Evolutionary conservation across 2,113 vertebrate genomes (phyloP).

Genomic region (Hylia prasina): DNA sequence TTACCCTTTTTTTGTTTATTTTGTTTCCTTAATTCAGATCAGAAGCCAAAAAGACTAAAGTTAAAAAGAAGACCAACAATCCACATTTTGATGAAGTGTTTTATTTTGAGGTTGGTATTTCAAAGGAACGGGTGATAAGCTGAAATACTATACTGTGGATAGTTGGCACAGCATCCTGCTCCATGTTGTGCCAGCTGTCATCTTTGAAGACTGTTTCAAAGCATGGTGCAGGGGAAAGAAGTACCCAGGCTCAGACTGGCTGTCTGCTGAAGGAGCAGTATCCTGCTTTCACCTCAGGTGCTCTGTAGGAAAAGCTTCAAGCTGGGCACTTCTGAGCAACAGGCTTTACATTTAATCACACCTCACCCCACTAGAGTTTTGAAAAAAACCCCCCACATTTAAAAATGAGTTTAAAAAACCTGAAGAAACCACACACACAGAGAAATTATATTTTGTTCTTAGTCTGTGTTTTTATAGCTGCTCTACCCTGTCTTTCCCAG

Average conservation of each 20-base stretch:
- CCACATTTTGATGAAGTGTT: constrained; percentile 98
- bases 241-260: background rate
- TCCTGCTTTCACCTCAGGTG: background rate
- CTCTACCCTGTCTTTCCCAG: background rate
- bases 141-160: constrained; percentile 30
- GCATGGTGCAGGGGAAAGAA: background rate
- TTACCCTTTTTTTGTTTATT: background rate
- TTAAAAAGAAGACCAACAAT: constrained; percentile 96
- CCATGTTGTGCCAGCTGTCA: constrained; percentile 8
- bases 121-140: background rate
- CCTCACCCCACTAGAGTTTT: background rate
- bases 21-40: constrained; percentile 73
- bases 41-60: constrained; percentile 97
- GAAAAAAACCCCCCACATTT: background rate
- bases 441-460: background rate
- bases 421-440: fast-evolving
- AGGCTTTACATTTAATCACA: background rate
- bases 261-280: background rate
- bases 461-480: background rate
- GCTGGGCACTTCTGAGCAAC: background rate
- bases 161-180: background rate
- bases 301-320: background rate
- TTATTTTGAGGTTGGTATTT: constrained; percentile 92
- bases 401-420: background rate
- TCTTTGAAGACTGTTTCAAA: constrained; percentile 30